Percentiles rank a stretch among this genome's conserved stretches.
phyloP scores from a whole-genome alignment of 37 sponge, comb jelly and placozoan species.

The Petrosia ficiformis region DNA sequence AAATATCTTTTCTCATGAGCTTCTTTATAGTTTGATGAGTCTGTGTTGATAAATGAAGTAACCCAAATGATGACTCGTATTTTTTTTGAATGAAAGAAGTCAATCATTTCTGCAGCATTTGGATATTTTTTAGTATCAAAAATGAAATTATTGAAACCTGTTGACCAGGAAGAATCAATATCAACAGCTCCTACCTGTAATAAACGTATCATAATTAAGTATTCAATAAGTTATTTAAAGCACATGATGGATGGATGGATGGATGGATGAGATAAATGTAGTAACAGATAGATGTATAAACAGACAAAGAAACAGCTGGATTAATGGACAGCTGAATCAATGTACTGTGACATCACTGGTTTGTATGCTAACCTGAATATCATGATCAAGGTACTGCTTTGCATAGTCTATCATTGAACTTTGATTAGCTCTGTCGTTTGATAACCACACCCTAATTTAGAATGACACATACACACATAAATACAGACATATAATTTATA shows the following conservation, averaged over 20 bases:
- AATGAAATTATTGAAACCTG: constrained; percentile 74
- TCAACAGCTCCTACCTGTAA: constrained; percentile 81
- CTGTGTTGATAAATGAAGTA: constrained; percentile 78
- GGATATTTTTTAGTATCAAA: constrained; percentile 80
- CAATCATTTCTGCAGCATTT: constrained; percentile 71
- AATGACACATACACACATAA: too few species aligned
- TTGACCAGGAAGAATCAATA: constrained; percentile 81
- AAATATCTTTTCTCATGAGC: constrained; percentile 67
- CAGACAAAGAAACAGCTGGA: too few species aligned
- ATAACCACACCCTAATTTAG: constrained; percentile 78
- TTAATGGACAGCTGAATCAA: too few species aligned
- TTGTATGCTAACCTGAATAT: too few species aligned
- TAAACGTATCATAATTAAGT: too few species aligned
- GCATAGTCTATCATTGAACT: constrained; percentile 72
- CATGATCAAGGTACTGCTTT: too few species aligned
- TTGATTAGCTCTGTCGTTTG: constrained; percentile 70
- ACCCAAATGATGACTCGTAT: constrained; percentile 75
- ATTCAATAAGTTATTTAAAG: too few species aligned
- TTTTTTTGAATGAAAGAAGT: constrained; percentile 58
- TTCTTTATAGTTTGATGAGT: constrained; percentile 75
- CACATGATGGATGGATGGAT: too few species aligned
- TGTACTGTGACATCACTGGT: too few species aligned
- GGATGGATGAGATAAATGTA: too few species aligned
- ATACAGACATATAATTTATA: too few species aligned
- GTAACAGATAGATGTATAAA: too few species aligned